Evolutionary conservation across 2,888 invertebrate species (phyloP), one percentile per base, ranked within the genome.

Genomic region (Zygaena filipendulae): DNA sequence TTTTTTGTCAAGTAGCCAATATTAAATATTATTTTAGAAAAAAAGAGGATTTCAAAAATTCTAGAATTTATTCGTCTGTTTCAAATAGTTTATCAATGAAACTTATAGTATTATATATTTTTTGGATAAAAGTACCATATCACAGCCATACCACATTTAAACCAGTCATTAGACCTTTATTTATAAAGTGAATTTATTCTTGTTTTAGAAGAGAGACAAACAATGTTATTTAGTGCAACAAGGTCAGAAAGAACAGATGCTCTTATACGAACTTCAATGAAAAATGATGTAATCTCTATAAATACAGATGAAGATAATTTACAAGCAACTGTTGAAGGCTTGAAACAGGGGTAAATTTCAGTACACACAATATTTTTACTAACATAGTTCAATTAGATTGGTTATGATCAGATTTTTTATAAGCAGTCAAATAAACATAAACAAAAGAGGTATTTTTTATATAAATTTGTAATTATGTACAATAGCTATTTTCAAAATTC

Each of bases 191-290:
- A n/a, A n/a, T n/a, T n/a, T n/a, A n/a, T n/a, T 24, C 18, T 13
- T 25, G 14, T 80, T 81, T 12, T 56, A 95, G 95, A 92, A 72
- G 85, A 88, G 21, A 84, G 97, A 34, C 97, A 97, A 77, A 97
- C 97, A 0, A 95, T 98, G 94, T 62, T 98, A 35, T 98, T 98
- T 60, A 96, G 96, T 56, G 98, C 98, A 3, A 98, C 98, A 10
- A 89, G 92, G 48, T 94, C 95, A 0, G 86, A 91, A 39, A 92
- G 93, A 68, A 95, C 92, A 3, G 91, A 96, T 59, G 91, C 92
- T 29, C 69, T 98, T 26, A 90, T 92, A 2, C 84, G 88, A 41
- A 77, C 95, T 29, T 96, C 97, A 0, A 79, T 98, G 46, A 95
- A 92, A 64, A 91, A 92, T 49, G 90, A 94, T 59, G 92, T 95